These are phyloP conservation scores for Temnothorax longispinosus DNA, from an alignment of 1,140 invertebrate genomes.

Conservation along the genomic window DNA sequence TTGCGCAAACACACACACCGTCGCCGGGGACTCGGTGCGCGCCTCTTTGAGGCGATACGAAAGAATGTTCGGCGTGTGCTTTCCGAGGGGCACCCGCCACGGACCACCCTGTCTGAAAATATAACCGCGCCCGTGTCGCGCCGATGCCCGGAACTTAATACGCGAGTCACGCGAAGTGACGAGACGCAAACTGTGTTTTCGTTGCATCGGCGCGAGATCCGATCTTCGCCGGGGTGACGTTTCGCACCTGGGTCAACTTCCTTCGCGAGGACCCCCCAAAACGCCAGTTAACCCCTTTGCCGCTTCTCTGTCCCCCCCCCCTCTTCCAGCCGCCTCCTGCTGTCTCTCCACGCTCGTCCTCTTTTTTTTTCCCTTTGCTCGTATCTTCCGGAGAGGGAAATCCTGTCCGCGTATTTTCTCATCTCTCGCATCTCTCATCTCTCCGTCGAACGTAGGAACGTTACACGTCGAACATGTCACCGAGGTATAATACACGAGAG, in stretches of 20 bases:
- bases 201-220: conserved; percentile 74
- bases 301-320: neutral
- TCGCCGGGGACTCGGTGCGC: neutral
- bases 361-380: neutral
- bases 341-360: neutral
- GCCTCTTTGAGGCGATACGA: conserved; percentile 45
- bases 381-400: conserved; percentile 27
- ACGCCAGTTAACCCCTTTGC: conserved; percentile 71
- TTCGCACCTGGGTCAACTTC: conserved; percentile 85
- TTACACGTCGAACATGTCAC: neutral
- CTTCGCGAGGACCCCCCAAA: conserved; percentile 79
- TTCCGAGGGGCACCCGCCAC: conserved; percentile 54
- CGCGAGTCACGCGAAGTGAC: conserved; percentile 70
- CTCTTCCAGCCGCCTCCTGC: no score
- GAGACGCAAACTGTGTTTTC: conserved; percentile 77
- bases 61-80: conserved; percentile 51
- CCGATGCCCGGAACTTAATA: conserved; percentile 68
- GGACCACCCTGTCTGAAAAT: conserved; percentile 79
- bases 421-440: neutral
- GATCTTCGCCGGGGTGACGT: conserved; percentile 70
- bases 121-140: conserved; percentile 54
- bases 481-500: neutral
- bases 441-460: neutral
- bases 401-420: neutral
- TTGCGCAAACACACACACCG: conserved; percentile 50